Percentiles rank a stretch among this genome's conserved stretches.
These are phyloP conservation scores for Coregonus sp. DNA, from an alignment of 2,797 vertebrate species.

Conservation along the genomic window DNA sequence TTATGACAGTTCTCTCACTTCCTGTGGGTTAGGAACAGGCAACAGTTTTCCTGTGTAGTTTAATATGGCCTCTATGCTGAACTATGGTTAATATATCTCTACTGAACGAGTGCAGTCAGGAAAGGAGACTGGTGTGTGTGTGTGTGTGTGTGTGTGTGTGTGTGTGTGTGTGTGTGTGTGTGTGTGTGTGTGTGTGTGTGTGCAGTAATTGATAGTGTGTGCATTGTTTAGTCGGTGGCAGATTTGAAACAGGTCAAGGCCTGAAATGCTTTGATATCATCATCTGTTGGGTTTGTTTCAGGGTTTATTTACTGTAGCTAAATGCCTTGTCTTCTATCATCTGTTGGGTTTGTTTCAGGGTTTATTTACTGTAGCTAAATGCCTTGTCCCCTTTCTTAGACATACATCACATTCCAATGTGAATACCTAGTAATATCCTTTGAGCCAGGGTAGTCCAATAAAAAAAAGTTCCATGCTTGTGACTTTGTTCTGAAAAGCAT, in stretches of 20 bases:
- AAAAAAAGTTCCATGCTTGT: neutral
- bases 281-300: no score
- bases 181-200: no score
- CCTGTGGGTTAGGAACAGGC: slow-evolving; percentile 25
- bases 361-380: neutral
- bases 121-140: no score
- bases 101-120: no score
- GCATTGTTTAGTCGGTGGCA: slow-evolving; percentile 27
- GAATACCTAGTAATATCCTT: neutral
- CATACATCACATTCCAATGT: slow-evolving; percentile 5
- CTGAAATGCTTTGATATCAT: neutral
- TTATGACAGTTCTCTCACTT: neutral
- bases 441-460: neutral
- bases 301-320: no score
- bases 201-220: neutral
- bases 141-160: no score
- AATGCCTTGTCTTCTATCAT: slow-evolving; percentile 3
- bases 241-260: neutral
- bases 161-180: no score
- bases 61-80: neutral
- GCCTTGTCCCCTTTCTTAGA: neutral
- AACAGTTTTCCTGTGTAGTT: slow-evolving; percentile 44
- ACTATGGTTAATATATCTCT: no score
- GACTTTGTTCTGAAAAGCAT: neutral
- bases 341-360: slow-evolving; percentile 5